phyloP scores from a whole-genome alignment of 1,140 invertebrate genomes.

The Helicorthomorpha holstii region DNA sequence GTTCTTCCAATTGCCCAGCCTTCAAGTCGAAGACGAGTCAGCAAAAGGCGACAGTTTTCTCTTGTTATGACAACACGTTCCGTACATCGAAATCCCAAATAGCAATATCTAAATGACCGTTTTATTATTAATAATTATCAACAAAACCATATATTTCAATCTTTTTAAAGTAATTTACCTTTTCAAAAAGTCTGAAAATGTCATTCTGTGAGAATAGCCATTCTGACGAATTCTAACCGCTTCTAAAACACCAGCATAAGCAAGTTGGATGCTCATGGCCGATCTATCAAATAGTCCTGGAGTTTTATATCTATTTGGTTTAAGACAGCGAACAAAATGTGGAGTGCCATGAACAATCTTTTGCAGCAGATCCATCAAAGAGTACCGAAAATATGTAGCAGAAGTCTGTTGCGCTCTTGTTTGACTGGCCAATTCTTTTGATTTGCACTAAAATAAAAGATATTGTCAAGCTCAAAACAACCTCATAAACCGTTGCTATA shows the following conservation, averaged over 20 bases:
- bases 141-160: background rate
- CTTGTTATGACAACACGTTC: conserved; percentile 47
- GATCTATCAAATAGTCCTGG: conserved; percentile 47
- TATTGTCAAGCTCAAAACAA: background rate
- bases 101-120: conserved; percentile 45
- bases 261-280: conserved; percentile 49
- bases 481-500: background rate
- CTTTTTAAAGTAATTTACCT: conserved; percentile 30
- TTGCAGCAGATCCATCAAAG: conserved; percentile 64
- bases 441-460: background rate
- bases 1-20: conserved; percentile 68
- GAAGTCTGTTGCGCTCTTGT: conserved; percentile 67
- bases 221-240: conserved; percentile 62
- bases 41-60: conserved; percentile 49
- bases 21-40: conserved; percentile 55
- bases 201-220: conserved; percentile 60
- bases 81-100: conserved; percentile 54
- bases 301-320: conserved; percentile 55
- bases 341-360: conserved; percentile 62
- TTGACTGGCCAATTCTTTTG: conserved; percentile 47
- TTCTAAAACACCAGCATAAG: conserved; percentile 63
- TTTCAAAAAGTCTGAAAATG: conserved; percentile 60
- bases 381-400: conserved; percentile 66
- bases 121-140: conserved; percentile 4
- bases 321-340: conserved; percentile 68